phyloP scores from a whole-genome alignment of 1,140 invertebrate genomes.

The Caerostris extrusa region DNA sequence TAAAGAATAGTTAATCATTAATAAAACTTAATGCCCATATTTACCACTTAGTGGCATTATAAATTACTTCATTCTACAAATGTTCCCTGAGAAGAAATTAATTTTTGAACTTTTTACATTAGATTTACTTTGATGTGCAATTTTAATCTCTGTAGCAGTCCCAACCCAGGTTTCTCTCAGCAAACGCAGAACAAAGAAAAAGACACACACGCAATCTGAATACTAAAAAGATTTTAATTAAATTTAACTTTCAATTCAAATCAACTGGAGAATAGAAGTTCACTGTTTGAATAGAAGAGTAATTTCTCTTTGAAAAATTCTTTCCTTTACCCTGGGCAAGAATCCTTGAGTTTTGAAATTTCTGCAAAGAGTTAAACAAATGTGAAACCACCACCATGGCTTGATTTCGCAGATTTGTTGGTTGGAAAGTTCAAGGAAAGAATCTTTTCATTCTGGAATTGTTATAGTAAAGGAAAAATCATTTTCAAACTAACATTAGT shows the following conservation, averaged over 20 bases:
- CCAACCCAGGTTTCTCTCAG: no score
- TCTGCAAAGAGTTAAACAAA: background rate
- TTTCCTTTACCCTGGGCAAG: background rate
- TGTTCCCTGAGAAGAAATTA: no score
- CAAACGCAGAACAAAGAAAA: background rate
- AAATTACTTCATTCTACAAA: no score
- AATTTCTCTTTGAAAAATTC: background rate
- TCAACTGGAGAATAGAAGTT: background rate
- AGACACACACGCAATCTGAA: background rate
- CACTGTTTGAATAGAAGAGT: background rate
- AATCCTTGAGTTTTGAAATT: background rate
- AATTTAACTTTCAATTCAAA: slow-evolving; percentile 18
- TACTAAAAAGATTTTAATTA: background rate
- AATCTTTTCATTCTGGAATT: background rate
- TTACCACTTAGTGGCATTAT: no score
- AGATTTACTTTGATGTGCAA: no score
- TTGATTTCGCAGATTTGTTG: background rate
- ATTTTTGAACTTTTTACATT: no score
- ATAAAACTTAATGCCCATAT: no score
- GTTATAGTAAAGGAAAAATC: background rate
- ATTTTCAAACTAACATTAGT: no score
- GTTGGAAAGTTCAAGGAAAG: background rate
- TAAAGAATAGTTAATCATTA: no score
- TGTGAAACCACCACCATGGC: no score
- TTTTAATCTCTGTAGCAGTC: no score